A percentile compares a stretch with the other conserved stretches of the same genome.
phyloP scores from a whole-genome alignment of 2,113 vertebrate genomes.

The Seriola dumerili region DNA sequence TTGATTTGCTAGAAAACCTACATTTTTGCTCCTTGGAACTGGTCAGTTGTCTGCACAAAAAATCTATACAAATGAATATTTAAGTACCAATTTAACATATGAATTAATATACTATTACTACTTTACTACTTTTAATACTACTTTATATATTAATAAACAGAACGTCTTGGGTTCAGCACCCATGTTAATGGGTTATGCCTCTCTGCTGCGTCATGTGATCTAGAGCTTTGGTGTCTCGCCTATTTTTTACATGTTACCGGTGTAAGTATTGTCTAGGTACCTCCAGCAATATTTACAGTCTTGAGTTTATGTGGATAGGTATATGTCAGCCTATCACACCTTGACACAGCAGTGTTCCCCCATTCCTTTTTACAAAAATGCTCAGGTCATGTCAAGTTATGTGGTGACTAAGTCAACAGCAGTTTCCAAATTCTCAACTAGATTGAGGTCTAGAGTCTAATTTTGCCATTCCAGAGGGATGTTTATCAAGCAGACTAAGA shows the following conservation, averaged over 20 bases:
- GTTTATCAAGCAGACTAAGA: background rate
- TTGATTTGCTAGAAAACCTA: too few relatives aligned
- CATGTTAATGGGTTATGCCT: too few relatives aligned
- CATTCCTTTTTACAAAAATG: background rate
- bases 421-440: background rate
- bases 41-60: too few relatives aligned
- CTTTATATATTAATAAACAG: too few relatives aligned
- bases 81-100: background rate
- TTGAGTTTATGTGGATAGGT: background rate
- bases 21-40: too few relatives aligned
- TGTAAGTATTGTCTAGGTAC: background rate
- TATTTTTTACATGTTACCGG: too few relatives aligned
- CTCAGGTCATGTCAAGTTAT: background rate
- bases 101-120: background rate
- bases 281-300: too few relatives aligned
- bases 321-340: background rate
- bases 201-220: too few relatives aligned
- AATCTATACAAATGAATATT: background rate
- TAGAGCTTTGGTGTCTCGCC: too few relatives aligned
- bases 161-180: too few relatives aligned
- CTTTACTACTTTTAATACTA: too few relatives aligned
- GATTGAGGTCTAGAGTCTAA: background rate
- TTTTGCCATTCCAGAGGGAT: background rate
- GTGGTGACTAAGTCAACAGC: background rate
- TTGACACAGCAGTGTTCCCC: background rate